Conservation (phyloP, 1,140 invertebrate species). For the Saxidomus purpurata region DNA sequence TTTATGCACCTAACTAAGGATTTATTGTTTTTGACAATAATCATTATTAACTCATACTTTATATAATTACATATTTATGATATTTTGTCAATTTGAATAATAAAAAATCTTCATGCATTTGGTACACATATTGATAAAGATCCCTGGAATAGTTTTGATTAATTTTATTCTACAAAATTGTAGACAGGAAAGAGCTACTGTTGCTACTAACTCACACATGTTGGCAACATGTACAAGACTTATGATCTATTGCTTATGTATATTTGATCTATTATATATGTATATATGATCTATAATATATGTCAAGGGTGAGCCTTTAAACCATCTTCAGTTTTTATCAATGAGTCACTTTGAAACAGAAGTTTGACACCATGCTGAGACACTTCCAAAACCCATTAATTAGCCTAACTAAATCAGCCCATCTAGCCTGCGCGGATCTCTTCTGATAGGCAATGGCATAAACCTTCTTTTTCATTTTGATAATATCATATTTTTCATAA, state of each 20-base stretch:
- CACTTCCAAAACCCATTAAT: constrained; percentile 64
- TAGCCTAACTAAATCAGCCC: constrained; percentile 42
- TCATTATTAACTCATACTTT: neutral
- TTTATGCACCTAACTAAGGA: neutral
- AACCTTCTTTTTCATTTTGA: constrained; percentile 64
- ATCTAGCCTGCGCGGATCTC: constrained; percentile 6
- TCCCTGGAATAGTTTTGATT: neutral
- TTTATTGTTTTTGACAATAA: neutral
- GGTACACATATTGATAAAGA: neutral
- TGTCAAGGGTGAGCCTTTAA: constrained; percentile 26
- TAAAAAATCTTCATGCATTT: neutral
- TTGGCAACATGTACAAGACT: neutral
- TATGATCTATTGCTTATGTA: constrained; percentile 19
- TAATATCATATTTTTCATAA: constrained; percentile 66
- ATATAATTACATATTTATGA: no score
- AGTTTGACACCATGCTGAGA: constrained; percentile 27
- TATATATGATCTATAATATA: constrained; percentile 43
- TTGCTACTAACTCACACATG: neutral
- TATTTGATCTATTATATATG: constrained; percentile 28
- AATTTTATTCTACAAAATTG: neutral
- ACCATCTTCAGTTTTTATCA: constrained; percentile 46
- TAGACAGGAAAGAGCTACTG: neutral
- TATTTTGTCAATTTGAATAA: no score
- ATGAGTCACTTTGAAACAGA: constrained; percentile 28
- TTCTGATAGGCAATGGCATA: constrained; percentile 53